Conservation (phyloP, 2,113 vertebrate species). For the Pangasianodon gigas region DNA sequence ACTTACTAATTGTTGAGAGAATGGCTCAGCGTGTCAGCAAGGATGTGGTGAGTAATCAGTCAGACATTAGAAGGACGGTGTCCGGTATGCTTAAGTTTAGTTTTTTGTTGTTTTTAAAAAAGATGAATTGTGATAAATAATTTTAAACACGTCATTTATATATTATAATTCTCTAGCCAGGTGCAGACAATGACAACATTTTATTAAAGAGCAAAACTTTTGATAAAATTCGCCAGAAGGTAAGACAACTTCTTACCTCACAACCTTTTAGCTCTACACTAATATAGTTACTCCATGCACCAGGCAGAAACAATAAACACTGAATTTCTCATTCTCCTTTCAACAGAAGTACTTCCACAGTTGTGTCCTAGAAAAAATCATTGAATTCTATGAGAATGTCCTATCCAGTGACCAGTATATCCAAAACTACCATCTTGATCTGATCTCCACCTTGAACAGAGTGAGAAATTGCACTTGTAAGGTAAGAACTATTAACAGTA, state of each 20-base stretch:
- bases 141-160: not conserved
- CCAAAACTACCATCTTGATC: not conserved
- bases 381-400: constrained; percentile 33
- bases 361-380: constrained; percentile 42
- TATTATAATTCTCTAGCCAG: constrained; percentile 18
- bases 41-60: constrained; percentile 40
- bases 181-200: constrained; percentile 42
- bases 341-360: constrained; percentile 46
- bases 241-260: constrained; percentile 6
- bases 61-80: not conserved
- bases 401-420: not conserved
- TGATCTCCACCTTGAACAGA: constrained; percentile 37
- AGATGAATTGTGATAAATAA: too few relatives aligned
- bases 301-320: not conserved
- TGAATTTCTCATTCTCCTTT: not conserved
- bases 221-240: constrained; percentile 46
- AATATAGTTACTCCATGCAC: not conserved
- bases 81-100: not conserved
- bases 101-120: not conserved
- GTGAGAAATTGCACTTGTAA: constrained; percentile 40
- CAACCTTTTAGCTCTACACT: not conserved
- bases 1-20: constrained; percentile 10
- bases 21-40: constrained; percentile 30
- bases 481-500: constrained; percentile 16
- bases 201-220: constrained; percentile 44